A percentile compares a stretch with the other conserved stretches of the same genome.
phyloP scores from a whole-genome alignment of 2,113 vertebrate genomes.

The Dicaeum eximium region DNA sequence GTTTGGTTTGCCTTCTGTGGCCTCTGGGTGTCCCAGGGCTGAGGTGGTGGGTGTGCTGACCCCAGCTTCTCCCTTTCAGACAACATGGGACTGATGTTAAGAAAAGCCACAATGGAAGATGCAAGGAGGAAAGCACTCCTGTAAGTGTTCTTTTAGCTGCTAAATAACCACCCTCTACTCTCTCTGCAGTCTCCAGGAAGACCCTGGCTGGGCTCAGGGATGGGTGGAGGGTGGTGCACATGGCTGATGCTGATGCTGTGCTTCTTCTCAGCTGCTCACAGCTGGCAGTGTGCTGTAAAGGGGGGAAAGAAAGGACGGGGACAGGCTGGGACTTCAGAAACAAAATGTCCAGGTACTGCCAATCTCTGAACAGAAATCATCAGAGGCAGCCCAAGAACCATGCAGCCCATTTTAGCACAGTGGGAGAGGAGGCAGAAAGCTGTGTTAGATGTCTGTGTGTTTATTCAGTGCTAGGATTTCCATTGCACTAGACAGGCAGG shows the following conservation, averaged over 20 bases:
- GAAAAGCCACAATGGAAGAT: conserved; percentile 33
- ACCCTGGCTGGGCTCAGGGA: not conserved
- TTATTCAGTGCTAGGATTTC: not conserved
- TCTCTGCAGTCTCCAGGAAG: not conserved
- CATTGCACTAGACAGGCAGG: not conserved
- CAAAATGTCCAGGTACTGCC: not conserved
- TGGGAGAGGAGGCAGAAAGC: not conserved
- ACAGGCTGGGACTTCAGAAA: not conserved
- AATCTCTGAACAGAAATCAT: not conserved
- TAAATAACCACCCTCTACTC: not conserved
- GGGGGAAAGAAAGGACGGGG: not conserved
- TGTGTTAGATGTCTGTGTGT: not conserved
- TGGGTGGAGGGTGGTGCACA: accelerated
- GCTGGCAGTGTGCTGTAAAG: too few relatives aligned
- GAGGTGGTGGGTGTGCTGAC: not conserved
- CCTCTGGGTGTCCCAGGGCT: not conserved
- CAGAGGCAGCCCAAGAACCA: not conserved
- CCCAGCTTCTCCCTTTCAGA: not conserved
- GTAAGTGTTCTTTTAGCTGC: not conserved
- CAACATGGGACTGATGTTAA: not conserved
- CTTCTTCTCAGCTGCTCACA: not conserved
- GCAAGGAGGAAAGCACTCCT: not conserved
- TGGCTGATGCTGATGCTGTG: not conserved
- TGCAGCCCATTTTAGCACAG: not conserved
- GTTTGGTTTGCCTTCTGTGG: not conserved